phyloP scores from a whole-genome alignment of 2,113 vertebrate species.

The rat (Rattus norvegicus) region DNA sequence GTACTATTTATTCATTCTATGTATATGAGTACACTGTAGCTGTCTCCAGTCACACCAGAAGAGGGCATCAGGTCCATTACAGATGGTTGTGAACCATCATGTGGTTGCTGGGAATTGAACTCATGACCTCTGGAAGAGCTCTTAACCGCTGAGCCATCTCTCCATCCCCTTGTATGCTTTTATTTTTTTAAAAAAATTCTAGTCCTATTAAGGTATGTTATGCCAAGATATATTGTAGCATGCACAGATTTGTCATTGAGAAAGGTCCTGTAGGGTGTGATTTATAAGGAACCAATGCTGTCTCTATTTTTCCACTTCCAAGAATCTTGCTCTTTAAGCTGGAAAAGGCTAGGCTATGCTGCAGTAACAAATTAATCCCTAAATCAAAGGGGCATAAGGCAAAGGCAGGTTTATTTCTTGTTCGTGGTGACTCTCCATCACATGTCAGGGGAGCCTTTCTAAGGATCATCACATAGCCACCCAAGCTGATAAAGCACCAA shows the following conservation, averaged over 20 bases:
- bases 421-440: not conserved
- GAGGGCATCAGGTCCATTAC: too few relatives aligned
- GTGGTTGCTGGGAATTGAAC: too few relatives aligned
- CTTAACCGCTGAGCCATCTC: not conserved
- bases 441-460: not conserved
- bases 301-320: not conserved
- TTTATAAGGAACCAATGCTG: not conserved
- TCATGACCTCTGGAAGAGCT: too few relatives aligned
- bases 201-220: slow-evolving; percentile 55
- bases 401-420: slow-evolving; percentile 37
- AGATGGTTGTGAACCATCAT: too few relatives aligned
- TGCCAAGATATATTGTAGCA: not conserved
- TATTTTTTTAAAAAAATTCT: slow-evolving; percentile 57
- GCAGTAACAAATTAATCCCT: slow-evolving; percentile 43
- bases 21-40: too few relatives aligned
- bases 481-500: not conserved
- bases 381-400: not conserved
- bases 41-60: too few relatives aligned
- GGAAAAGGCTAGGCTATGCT: slow-evolving; percentile 23
- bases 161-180: slow-evolving; percentile 45
- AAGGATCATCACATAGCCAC: not conserved
- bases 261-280: slow-evolving; percentile 7
- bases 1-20: too few relatives aligned
- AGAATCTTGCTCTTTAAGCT: slow-evolving; percentile 39
- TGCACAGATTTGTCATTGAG: slow-evolving; percentile 27